Conservation (phyloP, 2,888 invertebrate species). For the Coelinius sp. region DNA sequence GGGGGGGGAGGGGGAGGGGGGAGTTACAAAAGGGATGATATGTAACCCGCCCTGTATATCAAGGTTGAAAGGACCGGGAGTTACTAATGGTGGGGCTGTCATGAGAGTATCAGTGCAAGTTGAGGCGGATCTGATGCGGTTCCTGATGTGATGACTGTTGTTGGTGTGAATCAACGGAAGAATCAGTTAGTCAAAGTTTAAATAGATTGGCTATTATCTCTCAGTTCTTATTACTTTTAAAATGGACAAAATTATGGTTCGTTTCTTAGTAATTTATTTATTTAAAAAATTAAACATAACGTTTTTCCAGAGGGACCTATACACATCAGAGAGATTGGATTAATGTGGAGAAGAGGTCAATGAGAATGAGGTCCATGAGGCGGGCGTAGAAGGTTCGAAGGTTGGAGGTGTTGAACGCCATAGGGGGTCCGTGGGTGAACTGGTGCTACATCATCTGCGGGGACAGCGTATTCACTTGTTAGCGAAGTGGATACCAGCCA, state of each 20-base stretch:
- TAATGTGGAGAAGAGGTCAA: neutral
- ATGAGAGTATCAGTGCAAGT: neutral
- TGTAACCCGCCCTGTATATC: constrained; percentile 22
- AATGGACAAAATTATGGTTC: neutral
- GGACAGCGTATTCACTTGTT: constrained; percentile 69
- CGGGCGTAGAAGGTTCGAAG: constrained; percentile 59
- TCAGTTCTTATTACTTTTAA: too few relatives aligned
- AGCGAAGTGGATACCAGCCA: constrained; percentile 65
- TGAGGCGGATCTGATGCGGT: neutral
- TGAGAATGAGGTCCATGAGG: constrained; percentile 26
- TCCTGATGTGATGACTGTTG: neutral
- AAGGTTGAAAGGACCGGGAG: constrained; percentile 7
- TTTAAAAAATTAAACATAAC: neutral
- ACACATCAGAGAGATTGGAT: neutral
- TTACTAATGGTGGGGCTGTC: constrained; percentile 37
- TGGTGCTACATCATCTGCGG: constrained; percentile 69
- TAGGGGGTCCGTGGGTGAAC: constrained; percentile 65
- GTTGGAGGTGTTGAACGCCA: constrained; percentile 67
- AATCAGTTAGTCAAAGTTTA: constrained; percentile 8
- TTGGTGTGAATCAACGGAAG: constrained; percentile 4
- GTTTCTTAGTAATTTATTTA: neutral
- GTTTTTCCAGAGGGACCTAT: constrained; percentile 5
- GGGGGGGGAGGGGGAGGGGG: neutral
- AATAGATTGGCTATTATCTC: neutral
- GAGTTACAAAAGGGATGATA: constrained; percentile 16